phyloP scores from a whole-genome alignment of 2,888 invertebrate species.

The Anorthoa munda region DNA sequence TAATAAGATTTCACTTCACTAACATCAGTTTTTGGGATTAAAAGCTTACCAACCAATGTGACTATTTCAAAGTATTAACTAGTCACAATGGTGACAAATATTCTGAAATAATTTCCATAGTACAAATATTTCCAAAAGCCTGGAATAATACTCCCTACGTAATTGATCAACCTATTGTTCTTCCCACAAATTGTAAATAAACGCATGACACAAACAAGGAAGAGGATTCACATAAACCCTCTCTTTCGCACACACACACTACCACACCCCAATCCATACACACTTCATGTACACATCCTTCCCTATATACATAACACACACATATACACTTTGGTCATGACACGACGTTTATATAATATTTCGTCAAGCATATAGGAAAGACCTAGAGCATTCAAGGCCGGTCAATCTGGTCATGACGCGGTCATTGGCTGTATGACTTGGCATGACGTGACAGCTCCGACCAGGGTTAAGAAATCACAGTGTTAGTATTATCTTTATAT shows the following conservation, averaged over 20 bases:
- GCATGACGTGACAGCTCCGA: conserved; percentile 20
- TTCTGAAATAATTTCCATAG: background rate
- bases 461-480: conserved; percentile 10
- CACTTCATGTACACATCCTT: conserved; percentile 22
- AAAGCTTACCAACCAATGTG: background rate
- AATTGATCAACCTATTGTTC: background rate
- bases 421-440: conserved; percentile 38
- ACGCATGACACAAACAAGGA: conserved; percentile 20
- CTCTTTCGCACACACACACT: conserved; percentile 43
- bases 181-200: conserved; percentile 8
- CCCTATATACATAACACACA: conserved; percentile 17
- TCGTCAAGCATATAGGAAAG: conserved; percentile 33
- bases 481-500: background rate
- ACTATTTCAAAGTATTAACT: background rate
- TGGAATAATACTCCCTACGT: background rate
- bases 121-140: background rate
- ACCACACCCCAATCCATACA: background rate
- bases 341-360: conserved; percentile 17
- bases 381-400: conserved; percentile 36
- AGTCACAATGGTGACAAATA: background rate
- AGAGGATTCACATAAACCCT: background rate
- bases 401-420: conserved; percentile 21
- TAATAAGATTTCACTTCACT: too few species aligned
- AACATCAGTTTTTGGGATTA: background rate
- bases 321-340: conserved; percentile 8